These are phyloP conservation scores for Phasianus colchicus DNA, from an alignment of 2,113 vertebrate species.

Conservation along the genomic window DNA sequence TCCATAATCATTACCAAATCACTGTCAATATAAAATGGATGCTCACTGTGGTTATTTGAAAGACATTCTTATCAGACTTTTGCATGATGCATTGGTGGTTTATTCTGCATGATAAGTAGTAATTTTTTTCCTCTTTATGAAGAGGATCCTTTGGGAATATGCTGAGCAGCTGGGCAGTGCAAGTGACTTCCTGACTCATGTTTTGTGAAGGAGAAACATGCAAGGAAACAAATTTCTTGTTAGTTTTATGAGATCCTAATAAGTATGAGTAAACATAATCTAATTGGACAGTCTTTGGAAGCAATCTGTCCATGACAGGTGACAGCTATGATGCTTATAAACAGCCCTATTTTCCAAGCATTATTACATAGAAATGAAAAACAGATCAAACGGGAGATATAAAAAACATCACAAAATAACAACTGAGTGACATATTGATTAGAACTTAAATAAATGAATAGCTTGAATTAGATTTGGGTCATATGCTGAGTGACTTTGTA, in stretches of 20 bases:
- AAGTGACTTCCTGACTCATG: not conserved
- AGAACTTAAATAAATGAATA: conserved; percentile 52
- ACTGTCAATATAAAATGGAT: not conserved
- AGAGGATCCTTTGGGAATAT: conserved; percentile 17
- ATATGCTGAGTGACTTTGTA: not conserved
- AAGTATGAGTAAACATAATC: conserved; percentile 42
- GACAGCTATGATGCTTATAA: conserved; percentile 46
- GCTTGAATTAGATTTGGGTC: conserved; percentile 17
- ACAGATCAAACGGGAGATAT: conserved; percentile 35
- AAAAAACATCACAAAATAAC: conserved; percentile 15
- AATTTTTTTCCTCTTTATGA: not conserved
- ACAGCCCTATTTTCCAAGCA: conserved; percentile 6
- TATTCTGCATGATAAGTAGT: not conserved
- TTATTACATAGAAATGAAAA: conserved; percentile 23
- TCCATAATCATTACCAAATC: not conserved
- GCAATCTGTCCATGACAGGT: conserved; percentile 33
- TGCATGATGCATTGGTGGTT: not conserved
- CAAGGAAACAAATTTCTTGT: not conserved
- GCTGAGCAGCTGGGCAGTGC: not conserved
- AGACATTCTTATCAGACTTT: not conserved
- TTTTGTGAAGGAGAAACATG: conserved; percentile 9
- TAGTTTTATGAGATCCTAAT: not conserved
- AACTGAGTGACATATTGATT: conserved; percentile 51
- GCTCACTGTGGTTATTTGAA: conserved; percentile 9
- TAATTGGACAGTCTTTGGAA: conserved; percentile 20